These are phyloP conservation scores for Holacanthus passer DNA, from an alignment of 2,113 vertebrate species.

Conservation along the genomic window DNA sequence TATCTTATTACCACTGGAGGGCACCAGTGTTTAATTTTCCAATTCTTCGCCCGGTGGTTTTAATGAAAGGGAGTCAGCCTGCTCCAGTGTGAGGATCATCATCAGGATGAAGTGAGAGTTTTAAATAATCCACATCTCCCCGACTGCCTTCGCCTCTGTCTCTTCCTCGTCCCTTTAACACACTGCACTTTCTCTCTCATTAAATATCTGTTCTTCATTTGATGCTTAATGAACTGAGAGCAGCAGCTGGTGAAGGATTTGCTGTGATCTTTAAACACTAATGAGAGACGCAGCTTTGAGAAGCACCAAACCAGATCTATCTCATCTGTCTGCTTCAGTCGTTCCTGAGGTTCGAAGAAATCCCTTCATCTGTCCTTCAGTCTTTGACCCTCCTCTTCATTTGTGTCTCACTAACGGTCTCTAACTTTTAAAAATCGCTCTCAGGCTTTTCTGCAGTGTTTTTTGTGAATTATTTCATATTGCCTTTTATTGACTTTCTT, in stretches of 20 bases:
- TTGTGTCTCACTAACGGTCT: background rate
- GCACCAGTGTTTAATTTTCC: too few relatives aligned
- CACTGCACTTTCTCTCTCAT: slow-evolving; percentile 4
- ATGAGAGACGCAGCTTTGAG: slow-evolving; percentile 21
- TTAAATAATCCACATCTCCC: slow-evolving; percentile 13
- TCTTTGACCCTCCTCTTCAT: background rate
- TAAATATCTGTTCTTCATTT: background rate
- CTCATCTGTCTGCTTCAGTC: slow-evolving; percentile 2
- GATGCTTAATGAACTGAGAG: slow-evolving; percentile 20
- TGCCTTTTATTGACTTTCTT: background rate
- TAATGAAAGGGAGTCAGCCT: background rate
- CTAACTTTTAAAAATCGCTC: too few relatives aligned
- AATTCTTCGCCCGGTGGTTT: background rate
- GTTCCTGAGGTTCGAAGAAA: background rate
- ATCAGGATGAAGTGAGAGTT: background rate
- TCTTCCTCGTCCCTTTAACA: background rate
- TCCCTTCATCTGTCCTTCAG: slow-evolving; percentile 3
- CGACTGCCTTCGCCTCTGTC: background rate
- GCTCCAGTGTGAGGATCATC: too few relatives aligned
- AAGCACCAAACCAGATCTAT: background rate
- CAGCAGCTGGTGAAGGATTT: slow-evolving; percentile 19
- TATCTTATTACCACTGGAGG: too few relatives aligned
- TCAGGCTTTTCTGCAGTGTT: background rate
- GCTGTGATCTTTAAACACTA: slow-evolving; percentile 18
- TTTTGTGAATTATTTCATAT: background rate